A percentile compares a stretch with the other conserved stretches of the same genome.
Evolutionary conservation across 2,797 vertebrate species (phyloP).

Genomic region (Sebastes baramenuke): DNA sequence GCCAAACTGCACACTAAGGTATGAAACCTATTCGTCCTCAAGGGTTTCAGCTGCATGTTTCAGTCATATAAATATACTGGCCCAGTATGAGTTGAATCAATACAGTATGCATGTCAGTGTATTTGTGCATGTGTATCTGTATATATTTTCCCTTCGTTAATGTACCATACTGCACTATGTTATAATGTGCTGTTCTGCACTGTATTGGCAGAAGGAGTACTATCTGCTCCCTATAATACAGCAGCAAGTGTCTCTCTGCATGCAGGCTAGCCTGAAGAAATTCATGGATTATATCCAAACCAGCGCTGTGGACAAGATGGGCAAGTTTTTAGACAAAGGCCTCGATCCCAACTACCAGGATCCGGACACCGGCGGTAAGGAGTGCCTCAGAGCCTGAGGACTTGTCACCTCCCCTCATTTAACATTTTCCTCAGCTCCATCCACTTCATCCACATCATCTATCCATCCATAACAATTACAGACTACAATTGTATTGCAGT

Average conservation of each 20-base stretch:
- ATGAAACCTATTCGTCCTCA: neutral
- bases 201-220: neutral
- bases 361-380: constrained; percentile 89
- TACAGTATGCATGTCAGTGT: neutral
- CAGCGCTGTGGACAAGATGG: constrained; percentile 90
- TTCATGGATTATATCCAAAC: constrained; percentile 93
- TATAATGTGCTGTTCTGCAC: neutral
- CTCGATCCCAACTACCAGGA: constrained; percentile 94
- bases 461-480: neutral
- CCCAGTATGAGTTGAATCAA: neutral
- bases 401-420: neutral
- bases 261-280: constrained; percentile 92
- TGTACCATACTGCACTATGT: neutral
- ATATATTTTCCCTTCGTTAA: neutral
- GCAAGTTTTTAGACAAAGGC: constrained; percentile 90
- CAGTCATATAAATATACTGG: neutral
- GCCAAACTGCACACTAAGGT: constrained; percentile 96
- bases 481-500: neutral
- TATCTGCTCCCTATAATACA: neutral
- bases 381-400: neutral
- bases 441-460: neutral
- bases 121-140: neutral
- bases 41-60: neutral
- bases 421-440: constrained; percentile 26
- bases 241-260: constrained; percentile 8